These are phyloP conservation scores for Grammomys surdaster DNA, from an alignment of 2,113 vertebrate species.

Conservation along the genomic window DNA sequence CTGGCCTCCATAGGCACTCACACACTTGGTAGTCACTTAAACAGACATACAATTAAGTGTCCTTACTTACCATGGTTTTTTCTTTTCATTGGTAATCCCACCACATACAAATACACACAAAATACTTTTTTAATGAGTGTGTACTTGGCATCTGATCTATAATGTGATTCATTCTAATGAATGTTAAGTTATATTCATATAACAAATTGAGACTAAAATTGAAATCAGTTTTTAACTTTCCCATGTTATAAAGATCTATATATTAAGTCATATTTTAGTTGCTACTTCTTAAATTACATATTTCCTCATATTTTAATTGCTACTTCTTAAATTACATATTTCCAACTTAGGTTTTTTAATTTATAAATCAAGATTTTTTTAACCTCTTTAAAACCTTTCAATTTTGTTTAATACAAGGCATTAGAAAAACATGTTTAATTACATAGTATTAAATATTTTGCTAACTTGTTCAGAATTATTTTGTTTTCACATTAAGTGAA, in stretches of 20 bases:
- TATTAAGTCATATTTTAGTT: constrained; percentile 60
- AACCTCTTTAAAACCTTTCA: constrained; percentile 21
- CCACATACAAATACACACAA: neutral
- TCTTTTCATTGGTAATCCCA: neutral
- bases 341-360: constrained; percentile 24
- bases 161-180: constrained; percentile 1
- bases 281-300: constrained; percentile 9
- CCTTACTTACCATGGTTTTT: constrained; percentile 6
- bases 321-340: constrained; percentile 24
- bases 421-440: constrained; percentile 66
- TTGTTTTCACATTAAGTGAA: neutral
- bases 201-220: constrained; percentile 54
- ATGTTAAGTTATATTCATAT: neutral
- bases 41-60: neutral
- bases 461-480: constrained; percentile 50
- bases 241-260: constrained; percentile 11
- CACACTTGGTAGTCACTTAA: neutral
- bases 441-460: constrained; percentile 38
- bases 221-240: constrained; percentile 47
- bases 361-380: constrained; percentile 42
- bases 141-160: constrained; percentile 20
- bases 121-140: neutral
- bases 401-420: constrained; percentile 17
- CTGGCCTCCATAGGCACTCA: neutral
- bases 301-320: constrained; percentile 64